These are phyloP conservation scores for Lithophane socia DNA, from an alignment of 2,888 invertebrate species.

Conservation along the genomic window DNA sequence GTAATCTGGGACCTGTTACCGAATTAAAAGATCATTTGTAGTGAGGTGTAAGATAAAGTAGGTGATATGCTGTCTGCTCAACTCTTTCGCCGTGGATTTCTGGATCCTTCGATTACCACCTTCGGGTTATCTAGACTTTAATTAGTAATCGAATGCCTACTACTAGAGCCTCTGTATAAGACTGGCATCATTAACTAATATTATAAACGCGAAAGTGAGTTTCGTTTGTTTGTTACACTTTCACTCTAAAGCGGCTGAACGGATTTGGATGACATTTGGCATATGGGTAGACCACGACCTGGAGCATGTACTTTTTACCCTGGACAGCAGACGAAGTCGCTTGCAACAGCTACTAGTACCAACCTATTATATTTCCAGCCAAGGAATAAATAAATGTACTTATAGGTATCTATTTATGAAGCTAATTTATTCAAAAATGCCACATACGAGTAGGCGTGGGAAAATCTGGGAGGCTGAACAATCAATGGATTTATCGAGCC, in stretches of 20 bases:
- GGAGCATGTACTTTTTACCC: too few relatives aligned
- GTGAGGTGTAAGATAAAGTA: not conserved
- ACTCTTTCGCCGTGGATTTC: not conserved
- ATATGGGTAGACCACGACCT: too few relatives aligned
- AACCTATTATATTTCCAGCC: not conserved
- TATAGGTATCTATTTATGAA: not conserved
- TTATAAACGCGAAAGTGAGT: too few relatives aligned
- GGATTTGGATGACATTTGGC: too few relatives aligned
- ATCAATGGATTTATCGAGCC: slow-evolving; percentile 7
- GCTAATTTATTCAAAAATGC: not conserved
- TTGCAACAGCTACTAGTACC: too few relatives aligned
- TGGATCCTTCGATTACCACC: too few relatives aligned
- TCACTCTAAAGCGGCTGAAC: too few relatives aligned
- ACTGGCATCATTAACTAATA: not conserved
- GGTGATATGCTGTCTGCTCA: not conserved
- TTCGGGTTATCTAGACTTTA: not conserved
- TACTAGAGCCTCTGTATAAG: not conserved
- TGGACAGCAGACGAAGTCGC: too few relatives aligned
- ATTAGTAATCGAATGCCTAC: not conserved
- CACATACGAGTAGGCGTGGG: slow-evolving; percentile 14
- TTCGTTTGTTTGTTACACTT: too few relatives aligned
- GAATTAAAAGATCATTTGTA: not conserved
- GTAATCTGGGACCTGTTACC: slow-evolving; percentile 79
- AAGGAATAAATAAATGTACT: not conserved
- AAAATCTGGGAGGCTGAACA: slow-evolving; percentile 9